Base-by-base conservation (phyloP, 2,113 vertebrate genomes). In the Epinephelus lanceolatus region DNA sequence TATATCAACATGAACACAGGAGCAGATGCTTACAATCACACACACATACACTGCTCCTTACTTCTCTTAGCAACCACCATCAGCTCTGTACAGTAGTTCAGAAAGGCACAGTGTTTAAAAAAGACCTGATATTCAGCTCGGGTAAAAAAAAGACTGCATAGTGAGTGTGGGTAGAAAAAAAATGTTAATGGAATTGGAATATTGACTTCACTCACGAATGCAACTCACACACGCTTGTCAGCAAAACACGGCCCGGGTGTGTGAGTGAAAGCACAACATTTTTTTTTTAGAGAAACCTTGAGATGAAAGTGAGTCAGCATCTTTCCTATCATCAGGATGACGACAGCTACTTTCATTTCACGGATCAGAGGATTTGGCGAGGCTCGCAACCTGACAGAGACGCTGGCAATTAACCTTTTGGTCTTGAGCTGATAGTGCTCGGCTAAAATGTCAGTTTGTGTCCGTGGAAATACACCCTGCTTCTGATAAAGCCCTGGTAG, bases 331-430 rank as follows among this genome's bases (percentile, higher is more conserved):
- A 7, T 19, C 21, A 23, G 60, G 74, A 79, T 70, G 76, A 71
- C 21, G 74, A 78, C 55, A 76, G 88, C 81, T 73, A 51, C 63
- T 86, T 93, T 92, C 77, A 93, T 91, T 94, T 93, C 88, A 87
- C 37, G 80, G 74, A 90, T 89, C 87, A 88, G 83, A 81, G 83
- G 80, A 68, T 73, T 79, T 18, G 33, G 52, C 60, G 63, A 27
- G n/a, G 69, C 65, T 78, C 75, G 19, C 69, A 78, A 61, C 57
- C 81, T 80, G 76, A 85, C 81, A 82, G 85, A 81, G 53, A 80
- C 21, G 81, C 53, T 52, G 81, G 77, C 87, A 94, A 92, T 94
- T 92, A 92, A 94, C 94, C 93, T 93, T 92, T 86, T 6, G 66
- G 68, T 71, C 66, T 25, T 4, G 45, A 66, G 85, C 83, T 70